Evolutionary conservation across 2,113 vertebrate genomes (phyloP), one percentile per base, ranked within the genome.

Genomic region (Pagrus major): DNA sequence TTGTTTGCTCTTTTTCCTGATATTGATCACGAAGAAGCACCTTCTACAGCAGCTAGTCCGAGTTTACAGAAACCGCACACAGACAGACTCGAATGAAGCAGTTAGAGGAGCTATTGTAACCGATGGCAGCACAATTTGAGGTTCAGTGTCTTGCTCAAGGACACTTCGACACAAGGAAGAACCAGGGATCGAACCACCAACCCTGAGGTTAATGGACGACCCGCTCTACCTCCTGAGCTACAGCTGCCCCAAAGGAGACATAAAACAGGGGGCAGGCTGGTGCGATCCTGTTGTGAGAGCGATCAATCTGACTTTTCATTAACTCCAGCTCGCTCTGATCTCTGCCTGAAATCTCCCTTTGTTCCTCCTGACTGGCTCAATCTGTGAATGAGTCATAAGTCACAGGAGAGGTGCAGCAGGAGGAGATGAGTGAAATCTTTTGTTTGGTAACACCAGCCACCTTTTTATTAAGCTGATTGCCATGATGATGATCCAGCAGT

Each of bases 311-410:
- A 80, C 60, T 87, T 80, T 87, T 84, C 69, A 82, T 87, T 73
- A 76, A 70, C 41, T 77, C 21, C 47, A 46, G 54, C 63, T 78
- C 9, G 3, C 67, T 91, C 68, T 85, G 68, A 91, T 88, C 71
- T 84, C 59, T 63, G 25, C 14, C 76, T 77, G 29, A 80, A 83
- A 68, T 56, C 60, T 89, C 39, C 60, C 60, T 91, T 87, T 89
- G 82, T 88, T 88, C 79, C 76, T 77, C 49, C 74, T 58, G 77
- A 87, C 84, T 68, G 73, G 46, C 82, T 87, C 80, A 44, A 47
- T 86, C 74, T 78, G 81, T 42, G 83, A 68, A 72, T 86, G 89
- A 90, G 76, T 90, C 88, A 90, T 68, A 71, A 85, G 71, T 87
- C 72, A 61, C 61, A 49, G 69, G 54, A 73, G 71, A 3, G 70